phyloP scores from a whole-genome alignment of 2,113 vertebrate genomes.

The Cacatua alba region DNA sequence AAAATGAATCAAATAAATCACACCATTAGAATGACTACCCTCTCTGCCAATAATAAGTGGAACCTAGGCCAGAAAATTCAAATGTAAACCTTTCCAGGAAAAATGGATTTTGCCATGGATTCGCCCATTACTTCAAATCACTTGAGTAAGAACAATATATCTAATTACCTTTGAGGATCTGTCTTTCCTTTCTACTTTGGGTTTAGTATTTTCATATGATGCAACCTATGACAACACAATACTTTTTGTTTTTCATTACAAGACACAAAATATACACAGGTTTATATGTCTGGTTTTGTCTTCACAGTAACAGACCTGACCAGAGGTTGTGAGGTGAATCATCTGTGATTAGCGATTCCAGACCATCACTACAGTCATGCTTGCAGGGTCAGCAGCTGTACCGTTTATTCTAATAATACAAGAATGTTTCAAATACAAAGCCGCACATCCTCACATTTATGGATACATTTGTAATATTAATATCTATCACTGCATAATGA shows the following conservation, averaged over 20 bases:
- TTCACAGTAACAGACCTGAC: background rate
- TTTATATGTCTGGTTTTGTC: background rate
- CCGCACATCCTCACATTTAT: background rate
- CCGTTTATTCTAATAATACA: background rate
- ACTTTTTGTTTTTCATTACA: background rate
- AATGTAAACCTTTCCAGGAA: background rate
- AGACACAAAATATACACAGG: background rate
- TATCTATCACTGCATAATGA: background rate
- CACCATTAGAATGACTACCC: background rate
- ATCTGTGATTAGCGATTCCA: background rate
- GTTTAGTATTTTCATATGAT: background rate
- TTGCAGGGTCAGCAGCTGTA: background rate
- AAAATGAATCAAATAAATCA: background rate
- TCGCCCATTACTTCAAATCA: background rate
- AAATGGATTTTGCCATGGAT: rapidly evolving
- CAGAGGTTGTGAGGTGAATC: background rate
- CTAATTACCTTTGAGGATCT: background rate
- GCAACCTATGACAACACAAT: background rate
- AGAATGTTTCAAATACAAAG: background rate
- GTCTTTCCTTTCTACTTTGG: background rate
- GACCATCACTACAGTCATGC: background rate
- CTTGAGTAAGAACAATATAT: background rate
- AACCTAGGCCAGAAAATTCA: background rate
- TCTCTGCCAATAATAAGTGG: background rate
- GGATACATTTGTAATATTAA: background rate